A percentile compares a stretch with the other conserved stretches of the same genome.
Conservation (phyloP, 2,113 vertebrate species). For the Nicator chloris region DNA sequence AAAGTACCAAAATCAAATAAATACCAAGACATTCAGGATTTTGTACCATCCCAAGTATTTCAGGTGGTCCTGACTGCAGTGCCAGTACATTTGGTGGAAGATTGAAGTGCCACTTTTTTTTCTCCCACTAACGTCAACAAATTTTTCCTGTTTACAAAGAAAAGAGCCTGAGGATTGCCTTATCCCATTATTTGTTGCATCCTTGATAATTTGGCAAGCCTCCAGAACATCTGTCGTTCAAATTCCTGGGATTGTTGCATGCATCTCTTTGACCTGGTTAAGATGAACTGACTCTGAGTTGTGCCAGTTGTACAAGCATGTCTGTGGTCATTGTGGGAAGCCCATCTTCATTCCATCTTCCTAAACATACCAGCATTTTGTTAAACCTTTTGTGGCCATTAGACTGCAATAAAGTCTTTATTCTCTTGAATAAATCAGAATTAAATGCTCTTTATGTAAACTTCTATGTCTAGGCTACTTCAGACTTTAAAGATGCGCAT, state of each 20-base stretch:
- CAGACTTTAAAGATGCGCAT: neutral
- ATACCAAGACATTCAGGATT: neutral
- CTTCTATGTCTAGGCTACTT: neutral
- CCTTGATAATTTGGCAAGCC: neutral
- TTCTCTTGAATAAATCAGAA: neutral
- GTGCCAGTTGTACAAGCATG: constrained; percentile 8
- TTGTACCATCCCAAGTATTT: neutral
- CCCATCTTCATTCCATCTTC: neutral
- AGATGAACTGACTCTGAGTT: constrained; percentile 5
- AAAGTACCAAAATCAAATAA: neutral
- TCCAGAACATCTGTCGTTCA: neutral
- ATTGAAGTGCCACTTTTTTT: neutral
- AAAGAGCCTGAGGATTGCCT: neutral
- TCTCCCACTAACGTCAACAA: neutral
- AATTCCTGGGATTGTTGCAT: constrained; percentile 17
- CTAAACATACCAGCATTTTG: neutral
- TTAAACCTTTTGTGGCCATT: neutral
- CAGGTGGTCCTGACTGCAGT: neutral
- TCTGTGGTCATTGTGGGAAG: neutral
- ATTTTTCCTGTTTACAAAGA: constrained; percentile 30
- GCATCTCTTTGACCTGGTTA: constrained; percentile 19
- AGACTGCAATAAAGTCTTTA: neutral
- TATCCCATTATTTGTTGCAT: constrained; percentile 13
- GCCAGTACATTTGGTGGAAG: neutral
- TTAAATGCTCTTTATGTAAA: neutral